Base-by-base conservation (phyloP, 2,888 invertebrate genomes). In the Andrena hattorfiana region DNA sequence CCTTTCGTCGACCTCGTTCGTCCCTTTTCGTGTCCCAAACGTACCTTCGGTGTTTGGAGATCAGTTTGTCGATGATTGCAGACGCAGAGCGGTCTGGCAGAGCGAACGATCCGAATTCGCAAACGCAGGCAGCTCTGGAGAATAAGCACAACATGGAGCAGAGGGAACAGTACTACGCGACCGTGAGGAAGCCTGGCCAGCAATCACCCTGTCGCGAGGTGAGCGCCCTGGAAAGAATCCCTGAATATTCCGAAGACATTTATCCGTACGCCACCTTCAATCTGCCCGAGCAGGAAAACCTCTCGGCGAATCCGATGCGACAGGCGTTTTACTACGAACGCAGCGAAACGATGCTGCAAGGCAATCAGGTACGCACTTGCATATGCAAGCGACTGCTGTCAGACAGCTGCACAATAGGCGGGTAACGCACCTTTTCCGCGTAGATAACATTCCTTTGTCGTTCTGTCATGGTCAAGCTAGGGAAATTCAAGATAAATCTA, bases 221-320 rank as follows among this genome's bases (percentile, higher is more conserved):
- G 87, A 93, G 94, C 87, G 92, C 93, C 77, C 93, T 95, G 87
- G 95, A 95, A 91, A 94, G 95, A 81, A 95, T 95, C 90, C 95
- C 95, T 81, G 95, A 95, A 93, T 95, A 95, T 92, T 95, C 95
- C 62, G 95, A 95, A 93, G 95, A 96, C 90, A 95, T 95, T 91
- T 95, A 95, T 93, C 95, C 95, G 70, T 95, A 95, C 92, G 95
- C 95, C 72, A 95, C 95, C 84, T 95, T 95, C 93, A 95, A 95
- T 92, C 94, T 95, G 88, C 95, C 95, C 85, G 95, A 95, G 91
- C 95, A 95, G 93, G 95, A 95, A 90, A 95, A 95, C 87, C 94
- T 95, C 87, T 94, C 95, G 42, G 94, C 94, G 42, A 95, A 95
- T 88, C 94, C 94, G 66, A 94, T 93, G 76, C 89, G 93, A 78